Conservation (phyloP, 2,797 vertebrate species). For the Centropyge bicolor region DNA sequence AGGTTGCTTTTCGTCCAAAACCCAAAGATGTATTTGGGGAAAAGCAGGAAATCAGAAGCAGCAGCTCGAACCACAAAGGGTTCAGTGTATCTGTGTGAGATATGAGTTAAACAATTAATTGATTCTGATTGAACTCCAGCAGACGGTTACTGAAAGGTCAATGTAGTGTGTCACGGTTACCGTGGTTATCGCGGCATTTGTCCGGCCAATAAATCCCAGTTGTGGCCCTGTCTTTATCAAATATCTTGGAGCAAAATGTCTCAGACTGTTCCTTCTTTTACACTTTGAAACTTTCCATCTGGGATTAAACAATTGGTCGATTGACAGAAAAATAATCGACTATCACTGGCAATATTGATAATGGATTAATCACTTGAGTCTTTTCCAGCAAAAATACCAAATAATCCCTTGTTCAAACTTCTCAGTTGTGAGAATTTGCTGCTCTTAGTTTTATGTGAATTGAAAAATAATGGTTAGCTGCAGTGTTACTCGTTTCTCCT, state of each 20-base stretch:
- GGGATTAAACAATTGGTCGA: neutral
- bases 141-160: constrained; percentile 12
- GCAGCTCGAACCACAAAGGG: neutral
- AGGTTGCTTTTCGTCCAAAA: neutral
- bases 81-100: neutral
- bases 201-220: neutral
- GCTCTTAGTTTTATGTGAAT: no score
- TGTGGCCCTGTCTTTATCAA: neutral
- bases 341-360: no score
- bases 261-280: neutral
- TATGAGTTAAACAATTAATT: neutral
- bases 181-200: constrained; percentile 7
- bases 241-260: neutral
- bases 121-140: neutral
- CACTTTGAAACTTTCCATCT: no score
- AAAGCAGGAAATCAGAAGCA: neutral
- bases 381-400: no score
- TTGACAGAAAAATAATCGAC: neutral
- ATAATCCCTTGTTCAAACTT: no score
- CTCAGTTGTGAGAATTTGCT: no score
- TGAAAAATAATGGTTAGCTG: neutral
- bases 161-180: neutral
- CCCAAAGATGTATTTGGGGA: neutral
- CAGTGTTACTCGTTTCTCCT: neutral
- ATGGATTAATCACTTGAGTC: no score